Conservation (phyloP, 1,140 invertebrate species). For the Saxidomus purpurata region DNA sequence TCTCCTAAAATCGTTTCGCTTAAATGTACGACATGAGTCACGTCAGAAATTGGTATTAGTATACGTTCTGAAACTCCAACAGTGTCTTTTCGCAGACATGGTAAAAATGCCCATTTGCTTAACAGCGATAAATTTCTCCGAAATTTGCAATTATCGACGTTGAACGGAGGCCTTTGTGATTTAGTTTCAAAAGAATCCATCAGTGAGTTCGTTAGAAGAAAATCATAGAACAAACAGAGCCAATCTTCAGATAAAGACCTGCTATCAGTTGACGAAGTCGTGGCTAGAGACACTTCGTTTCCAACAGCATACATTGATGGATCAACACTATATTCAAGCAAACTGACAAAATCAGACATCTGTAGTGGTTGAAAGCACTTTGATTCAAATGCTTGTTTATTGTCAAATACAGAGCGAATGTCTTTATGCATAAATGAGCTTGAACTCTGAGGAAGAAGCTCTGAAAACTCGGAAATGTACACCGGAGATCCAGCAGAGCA, state of each 20-base stretch:
- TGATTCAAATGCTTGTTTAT: not conserved
- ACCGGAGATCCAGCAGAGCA: not conserved
- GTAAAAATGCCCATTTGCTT: not conserved
- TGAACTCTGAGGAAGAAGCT: not conserved
- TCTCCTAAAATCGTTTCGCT: not conserved
- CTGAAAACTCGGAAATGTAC: not conserved
- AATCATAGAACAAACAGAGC: conserved; percentile 10
- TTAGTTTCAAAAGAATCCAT: not conserved
- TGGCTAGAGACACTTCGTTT: not conserved
- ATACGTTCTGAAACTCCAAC: not conserved
- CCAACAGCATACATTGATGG: not conserved
- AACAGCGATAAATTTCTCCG: not conserved
- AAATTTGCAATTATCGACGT: not conserved
- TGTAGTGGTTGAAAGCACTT: not conserved
- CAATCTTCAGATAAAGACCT: not conserved
- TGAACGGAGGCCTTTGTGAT: not conserved
- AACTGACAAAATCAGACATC: not conserved
- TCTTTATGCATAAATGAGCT: not conserved
- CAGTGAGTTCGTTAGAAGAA: not conserved
- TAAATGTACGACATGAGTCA: not conserved
- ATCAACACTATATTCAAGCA: not conserved
- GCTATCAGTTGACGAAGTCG: not conserved
- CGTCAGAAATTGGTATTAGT: not conserved
- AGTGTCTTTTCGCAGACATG: not conserved
- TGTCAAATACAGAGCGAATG: not conserved